Conservation (phyloP, 2,797 vertebrate species). For the Sebastes trivittatus region DNA sequence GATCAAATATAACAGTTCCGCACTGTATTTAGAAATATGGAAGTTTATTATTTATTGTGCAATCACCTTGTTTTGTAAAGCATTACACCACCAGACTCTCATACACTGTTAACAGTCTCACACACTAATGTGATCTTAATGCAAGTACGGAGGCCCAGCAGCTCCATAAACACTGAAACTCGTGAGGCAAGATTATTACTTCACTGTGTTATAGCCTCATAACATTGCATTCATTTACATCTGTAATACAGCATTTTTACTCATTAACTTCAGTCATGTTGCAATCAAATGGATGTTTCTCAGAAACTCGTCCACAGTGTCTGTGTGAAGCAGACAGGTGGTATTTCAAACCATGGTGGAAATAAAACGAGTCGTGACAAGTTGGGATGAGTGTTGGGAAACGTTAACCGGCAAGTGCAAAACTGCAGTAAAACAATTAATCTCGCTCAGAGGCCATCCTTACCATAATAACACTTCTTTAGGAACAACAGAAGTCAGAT, state of each 20-base stretch:
- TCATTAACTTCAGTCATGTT: neutral
- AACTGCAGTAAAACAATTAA: too few relatives aligned
- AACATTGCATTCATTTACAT: neutral
- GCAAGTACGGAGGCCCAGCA: neutral
- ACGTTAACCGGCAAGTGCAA: too few relatives aligned
- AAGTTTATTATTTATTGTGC: neutral
- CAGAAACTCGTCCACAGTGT: neutral
- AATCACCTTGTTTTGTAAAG: neutral
- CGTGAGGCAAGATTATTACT: neutral
- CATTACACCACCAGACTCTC: neutral
- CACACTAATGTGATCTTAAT: neutral
- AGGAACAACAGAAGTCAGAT: too few relatives aligned
- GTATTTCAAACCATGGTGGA: neutral
- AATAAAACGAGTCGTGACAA: neutral
- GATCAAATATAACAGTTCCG: neutral
- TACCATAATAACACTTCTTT: too few relatives aligned
- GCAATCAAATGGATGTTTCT: neutral
- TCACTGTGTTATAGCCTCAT: neutral
- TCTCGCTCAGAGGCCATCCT: too few relatives aligned
- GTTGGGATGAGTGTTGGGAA: too few relatives aligned
- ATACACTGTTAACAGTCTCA: neutral
- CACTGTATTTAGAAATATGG: neutral
- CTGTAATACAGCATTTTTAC: neutral
- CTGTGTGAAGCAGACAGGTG: neutral
- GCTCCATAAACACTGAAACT: neutral